phyloP scores from a whole-genome alignment of 2,888 invertebrate species.

The Subacronicta megacephala region DNA sequence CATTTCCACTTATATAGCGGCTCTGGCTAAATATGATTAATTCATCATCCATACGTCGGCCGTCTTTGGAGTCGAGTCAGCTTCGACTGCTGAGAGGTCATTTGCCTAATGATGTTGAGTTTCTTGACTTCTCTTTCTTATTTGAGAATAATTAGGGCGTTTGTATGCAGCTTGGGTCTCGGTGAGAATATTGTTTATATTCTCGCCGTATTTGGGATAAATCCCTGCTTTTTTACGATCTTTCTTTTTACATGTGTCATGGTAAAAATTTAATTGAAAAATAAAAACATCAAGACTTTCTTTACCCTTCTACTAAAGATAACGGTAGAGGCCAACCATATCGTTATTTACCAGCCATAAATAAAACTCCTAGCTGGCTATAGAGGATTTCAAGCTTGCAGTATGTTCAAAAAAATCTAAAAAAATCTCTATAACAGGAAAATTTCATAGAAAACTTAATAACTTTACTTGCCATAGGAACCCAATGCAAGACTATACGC shows the following conservation, averaged over 20 bases:
- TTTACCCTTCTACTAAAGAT: too few relatives aligned
- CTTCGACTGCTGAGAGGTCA: slow-evolving; percentile 27
- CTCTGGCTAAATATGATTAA: slow-evolving; percentile 54
- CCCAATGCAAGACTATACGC: too few relatives aligned
- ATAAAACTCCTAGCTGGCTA: too few relatives aligned
- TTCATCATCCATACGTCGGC: slow-evolving; percentile 53
- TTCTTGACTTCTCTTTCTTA: slow-evolving; percentile 21
- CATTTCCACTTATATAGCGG: slow-evolving; percentile 54
- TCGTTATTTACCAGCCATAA: too few relatives aligned
- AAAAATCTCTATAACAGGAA: too few relatives aligned
- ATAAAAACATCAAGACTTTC: too few relatives aligned
- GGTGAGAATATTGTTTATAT: slow-evolving; percentile 5
- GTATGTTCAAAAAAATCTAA: too few relatives aligned
- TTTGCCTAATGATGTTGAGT: slow-evolving; percentile 48
- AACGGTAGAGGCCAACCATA: too few relatives aligned
- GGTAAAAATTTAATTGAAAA: too few relatives aligned
- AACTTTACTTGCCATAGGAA: too few relatives aligned
- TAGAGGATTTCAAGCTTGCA: too few relatives aligned
- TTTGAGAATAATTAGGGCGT: slow-evolving; percentile 31
- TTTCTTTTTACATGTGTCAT: background rate
- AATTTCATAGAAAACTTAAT: too few relatives aligned
- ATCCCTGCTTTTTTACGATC: background rate
- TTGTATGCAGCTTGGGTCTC: slow-evolving; percentile 44
- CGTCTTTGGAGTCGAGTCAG: slow-evolving; percentile 45
- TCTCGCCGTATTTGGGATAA: slow-evolving; percentile 5